These are phyloP conservation scores for Sula dactylatra DNA, from an alignment of 2,113 vertebrate genomes.

Conservation along the genomic window DNA sequence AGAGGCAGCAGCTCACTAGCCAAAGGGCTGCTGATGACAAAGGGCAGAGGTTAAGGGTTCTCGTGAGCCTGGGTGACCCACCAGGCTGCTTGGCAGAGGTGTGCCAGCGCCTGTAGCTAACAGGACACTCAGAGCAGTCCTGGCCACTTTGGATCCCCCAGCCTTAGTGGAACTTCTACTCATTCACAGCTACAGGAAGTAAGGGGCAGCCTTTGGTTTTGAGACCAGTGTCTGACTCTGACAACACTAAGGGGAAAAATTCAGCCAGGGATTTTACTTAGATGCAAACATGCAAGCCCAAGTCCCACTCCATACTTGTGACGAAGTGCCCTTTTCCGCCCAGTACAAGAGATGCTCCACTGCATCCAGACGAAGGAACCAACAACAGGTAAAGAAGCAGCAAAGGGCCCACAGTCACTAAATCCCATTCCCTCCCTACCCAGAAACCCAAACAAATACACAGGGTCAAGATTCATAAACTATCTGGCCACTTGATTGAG, in stretches of 20 bases:
- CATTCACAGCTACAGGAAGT: neutral
- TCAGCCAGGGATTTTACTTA: neutral
- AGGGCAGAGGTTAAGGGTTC: neutral
- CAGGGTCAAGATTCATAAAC: neutral
- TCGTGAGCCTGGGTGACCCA: neutral
- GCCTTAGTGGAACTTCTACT: neutral
- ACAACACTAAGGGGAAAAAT: neutral
- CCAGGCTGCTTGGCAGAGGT: neutral
- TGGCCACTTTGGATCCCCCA: neutral
- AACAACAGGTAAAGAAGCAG: neutral
- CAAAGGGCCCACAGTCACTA: neutral
- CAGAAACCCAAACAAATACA: neutral
- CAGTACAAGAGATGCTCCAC: rapidly evolving
- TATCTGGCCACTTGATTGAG: rapidly evolving
- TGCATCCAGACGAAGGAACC: neutral
- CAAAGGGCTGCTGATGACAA: neutral
- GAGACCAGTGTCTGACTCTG: neutral
- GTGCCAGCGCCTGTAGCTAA: neutral
- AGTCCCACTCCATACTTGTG: neutral
- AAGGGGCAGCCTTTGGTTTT: neutral
- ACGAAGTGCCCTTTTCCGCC: neutral
- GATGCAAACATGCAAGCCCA: neutral
- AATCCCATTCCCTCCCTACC: neutral
- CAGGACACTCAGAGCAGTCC: neutral
- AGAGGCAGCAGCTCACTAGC: neutral